Conservation (phyloP, 2,113 vertebrate genomes). For the Xiphorhynchus elegans region DNA sequence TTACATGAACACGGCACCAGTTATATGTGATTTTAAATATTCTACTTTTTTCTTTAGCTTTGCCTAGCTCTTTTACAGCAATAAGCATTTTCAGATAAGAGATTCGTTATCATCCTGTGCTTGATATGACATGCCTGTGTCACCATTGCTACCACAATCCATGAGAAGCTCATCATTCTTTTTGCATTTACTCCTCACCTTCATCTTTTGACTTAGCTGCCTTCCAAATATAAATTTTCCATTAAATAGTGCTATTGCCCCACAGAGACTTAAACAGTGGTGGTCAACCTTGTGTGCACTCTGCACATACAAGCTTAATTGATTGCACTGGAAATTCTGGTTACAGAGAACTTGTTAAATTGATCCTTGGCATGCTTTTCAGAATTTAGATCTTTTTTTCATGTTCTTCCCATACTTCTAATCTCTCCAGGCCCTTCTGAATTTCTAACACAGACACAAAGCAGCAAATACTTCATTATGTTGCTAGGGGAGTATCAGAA, state of each 20-base stretch:
- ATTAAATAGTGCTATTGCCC: neutral
- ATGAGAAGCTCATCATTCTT: neutral
- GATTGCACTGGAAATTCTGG: slow-evolving; percentile 24
- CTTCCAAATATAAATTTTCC: neutral
- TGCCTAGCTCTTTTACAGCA: neutral
- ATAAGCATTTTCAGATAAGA: neutral
- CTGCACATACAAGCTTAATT: neutral
- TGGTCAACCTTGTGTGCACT: neutral
- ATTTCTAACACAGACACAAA: neutral
- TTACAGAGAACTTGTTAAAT: slow-evolving; percentile 2
- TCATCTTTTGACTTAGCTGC: neutral
- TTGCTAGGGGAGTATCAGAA: slow-evolving; percentile 39
- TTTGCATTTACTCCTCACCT: neutral
- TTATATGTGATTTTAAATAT: neutral
- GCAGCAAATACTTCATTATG: neutral
- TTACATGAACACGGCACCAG: neutral
- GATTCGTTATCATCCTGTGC: neutral
- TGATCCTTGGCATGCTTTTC: neutral
- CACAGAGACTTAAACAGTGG: neutral
- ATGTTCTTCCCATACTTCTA: slow-evolving; percentile 24
- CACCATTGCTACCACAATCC: neutral
- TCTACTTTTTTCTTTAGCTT: neutral
- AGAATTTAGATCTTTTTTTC: neutral
- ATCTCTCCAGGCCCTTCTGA: slow-evolving; percentile 3
- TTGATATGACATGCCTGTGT: neutral